phyloP scores from a whole-genome alignment of 1,140 invertebrate genomes.

The Plodia interpunctella region DNA sequence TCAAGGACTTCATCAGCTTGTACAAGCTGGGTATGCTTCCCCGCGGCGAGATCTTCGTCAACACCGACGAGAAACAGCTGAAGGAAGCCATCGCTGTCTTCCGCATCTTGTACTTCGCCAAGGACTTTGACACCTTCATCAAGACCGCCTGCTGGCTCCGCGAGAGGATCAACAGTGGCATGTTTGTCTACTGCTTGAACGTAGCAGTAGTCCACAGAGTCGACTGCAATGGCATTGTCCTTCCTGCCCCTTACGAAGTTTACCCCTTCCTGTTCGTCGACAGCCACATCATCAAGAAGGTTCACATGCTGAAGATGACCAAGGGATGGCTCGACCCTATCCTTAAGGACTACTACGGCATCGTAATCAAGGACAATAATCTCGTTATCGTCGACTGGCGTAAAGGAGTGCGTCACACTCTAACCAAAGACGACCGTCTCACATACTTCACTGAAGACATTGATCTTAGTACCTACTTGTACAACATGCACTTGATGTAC shows the following conservation, averaged over 20 bases:
- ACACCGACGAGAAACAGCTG: slow-evolving; percentile 73
- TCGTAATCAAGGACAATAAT: slow-evolving; percentile 62
- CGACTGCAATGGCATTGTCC: slow-evolving; percentile 78
- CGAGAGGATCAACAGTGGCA: slow-evolving; percentile 79
- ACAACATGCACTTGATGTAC: slow-evolving; percentile 83
- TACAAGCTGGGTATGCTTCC: slow-evolving; percentile 70
- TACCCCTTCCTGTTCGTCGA: slow-evolving; percentile 81
- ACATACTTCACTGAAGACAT: slow-evolving; percentile 86
- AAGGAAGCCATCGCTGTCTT: slow-evolving; percentile 78
- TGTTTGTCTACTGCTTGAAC: slow-evolving; percentile 80
- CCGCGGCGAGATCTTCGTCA: slow-evolving; percentile 77
- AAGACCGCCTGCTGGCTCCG: slow-evolving; percentile 81
- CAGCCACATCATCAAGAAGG: slow-evolving; percentile 78
- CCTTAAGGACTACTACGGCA: slow-evolving; percentile 69
- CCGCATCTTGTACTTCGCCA: slow-evolving; percentile 79
- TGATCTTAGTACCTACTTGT: slow-evolving; percentile 84
- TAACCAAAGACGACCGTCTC: slow-evolving; percentile 62
- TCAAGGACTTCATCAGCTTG: slow-evolving; percentile 50
- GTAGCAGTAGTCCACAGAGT: slow-evolving; percentile 79
- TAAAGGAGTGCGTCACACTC: slow-evolving; percentile 50
- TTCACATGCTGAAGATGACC: slow-evolving; percentile 80
- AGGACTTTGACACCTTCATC: slow-evolving; percentile 82
- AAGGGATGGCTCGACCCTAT: slow-evolving; percentile 70
- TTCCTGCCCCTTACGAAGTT: slow-evolving; percentile 83
- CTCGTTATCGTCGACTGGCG: slow-evolving; percentile 65